Percentiles rank a stretch among this genome's conserved stretches.
These are phyloP conservation scores for Columba guinea DNA, from an alignment of 2,797 vertebrate genomes.

Conservation along the genomic window DNA sequence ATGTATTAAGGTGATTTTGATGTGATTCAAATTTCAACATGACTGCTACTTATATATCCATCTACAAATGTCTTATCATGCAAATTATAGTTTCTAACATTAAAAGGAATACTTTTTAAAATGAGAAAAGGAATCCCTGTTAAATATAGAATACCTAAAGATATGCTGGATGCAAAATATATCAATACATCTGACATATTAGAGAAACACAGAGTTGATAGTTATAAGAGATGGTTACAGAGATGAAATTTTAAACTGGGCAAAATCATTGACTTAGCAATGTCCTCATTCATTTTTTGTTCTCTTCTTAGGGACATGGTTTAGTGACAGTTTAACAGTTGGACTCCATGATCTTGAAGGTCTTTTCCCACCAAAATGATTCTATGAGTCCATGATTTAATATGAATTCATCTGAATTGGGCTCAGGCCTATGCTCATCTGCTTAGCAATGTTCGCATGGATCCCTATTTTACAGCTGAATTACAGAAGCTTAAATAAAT, in stretches of 20 bases:
- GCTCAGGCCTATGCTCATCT: background rate
- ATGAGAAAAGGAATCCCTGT: background rate
- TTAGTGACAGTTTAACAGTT: too few species aligned
- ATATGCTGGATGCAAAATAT: background rate
- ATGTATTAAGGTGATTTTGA: background rate
- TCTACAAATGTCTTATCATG: background rate
- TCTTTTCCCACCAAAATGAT: too few species aligned
- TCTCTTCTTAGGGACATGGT: too few species aligned
- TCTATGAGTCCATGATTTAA: background rate
- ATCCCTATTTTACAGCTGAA: background rate
- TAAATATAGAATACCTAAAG: background rate
- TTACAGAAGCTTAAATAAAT: slow-evolving; percentile 6
- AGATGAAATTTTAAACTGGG: background rate
- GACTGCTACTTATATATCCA: background rate
- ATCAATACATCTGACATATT: background rate
- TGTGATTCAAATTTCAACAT: background rate
- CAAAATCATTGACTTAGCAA: background rate
- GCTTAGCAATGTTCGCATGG: background rate
- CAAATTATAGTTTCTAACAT: background rate
- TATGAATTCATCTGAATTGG: background rate
- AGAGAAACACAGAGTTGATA: background rate
- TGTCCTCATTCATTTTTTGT: too few species aligned
- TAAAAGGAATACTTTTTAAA: background rate
- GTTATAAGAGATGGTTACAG: background rate
- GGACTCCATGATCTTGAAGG: too few species aligned